Evolutionary conservation across 1,140 invertebrate species (phyloP).

Genomic region (Andricus grossulariae): DNA sequence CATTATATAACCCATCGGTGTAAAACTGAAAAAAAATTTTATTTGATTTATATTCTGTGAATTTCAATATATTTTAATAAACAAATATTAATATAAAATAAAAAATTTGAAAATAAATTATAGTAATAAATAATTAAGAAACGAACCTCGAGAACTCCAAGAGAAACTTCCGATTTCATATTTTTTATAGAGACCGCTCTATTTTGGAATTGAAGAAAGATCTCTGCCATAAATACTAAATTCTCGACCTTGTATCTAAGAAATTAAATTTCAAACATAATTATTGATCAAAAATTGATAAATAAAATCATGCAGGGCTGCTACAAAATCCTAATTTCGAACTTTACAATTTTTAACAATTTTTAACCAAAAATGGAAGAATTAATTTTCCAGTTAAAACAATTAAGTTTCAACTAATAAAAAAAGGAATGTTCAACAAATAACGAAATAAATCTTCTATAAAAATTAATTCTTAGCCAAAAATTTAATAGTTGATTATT

Average conservation of each 20-base stretch:
- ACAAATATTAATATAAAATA: constrained; percentile 5
- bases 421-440: no score
- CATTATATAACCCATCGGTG: constrained; percentile 46
- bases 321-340: no score
- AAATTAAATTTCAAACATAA: constrained; percentile 21
- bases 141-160: neutral
- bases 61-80: neutral
- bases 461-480: no score
- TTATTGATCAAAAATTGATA: no score
- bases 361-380: no score
- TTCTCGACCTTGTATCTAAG: constrained; percentile 44
- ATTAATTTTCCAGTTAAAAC: no score
- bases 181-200: neutral
- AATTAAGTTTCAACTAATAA: no score
- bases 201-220: neutral
- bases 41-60: no score
- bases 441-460: no score
- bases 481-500: no score
- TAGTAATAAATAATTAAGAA: neutral
- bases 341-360: no score
- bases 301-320: no score
- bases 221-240: constrained; percentile 10
- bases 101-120: neutral
- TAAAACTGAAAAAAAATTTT: constrained; percentile 40
- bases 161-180: constrained; percentile 6